phyloP scores from a whole-genome alignment of 2,888 invertebrate genomes.

The Frankliniella fusca region DNA sequence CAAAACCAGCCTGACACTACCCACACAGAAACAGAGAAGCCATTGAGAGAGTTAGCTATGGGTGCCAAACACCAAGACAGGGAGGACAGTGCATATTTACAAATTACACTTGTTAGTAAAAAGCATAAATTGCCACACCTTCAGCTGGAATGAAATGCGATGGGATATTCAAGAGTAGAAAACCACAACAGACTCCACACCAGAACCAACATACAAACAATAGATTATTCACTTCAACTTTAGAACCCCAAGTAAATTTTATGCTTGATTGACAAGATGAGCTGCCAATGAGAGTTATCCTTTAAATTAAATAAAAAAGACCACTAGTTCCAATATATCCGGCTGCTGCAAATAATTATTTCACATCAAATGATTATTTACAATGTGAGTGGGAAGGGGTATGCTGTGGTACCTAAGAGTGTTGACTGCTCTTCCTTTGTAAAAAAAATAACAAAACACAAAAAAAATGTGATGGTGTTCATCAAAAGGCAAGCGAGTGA shows the following conservation, averaged over 20 bases:
- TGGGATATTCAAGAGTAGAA: neutral
- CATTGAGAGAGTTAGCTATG: conserved; percentile 26
- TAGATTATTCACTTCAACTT: neutral
- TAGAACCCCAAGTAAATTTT: neutral
- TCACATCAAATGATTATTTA: neutral
- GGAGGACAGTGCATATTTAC: conserved; percentile 1
- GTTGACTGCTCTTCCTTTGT: neutral
- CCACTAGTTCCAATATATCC: neutral
- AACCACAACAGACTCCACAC: neutral
- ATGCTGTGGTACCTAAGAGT: neutral
- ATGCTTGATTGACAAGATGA: neutral
- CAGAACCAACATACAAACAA: neutral
- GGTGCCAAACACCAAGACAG: neutral
- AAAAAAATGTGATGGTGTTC: neutral
- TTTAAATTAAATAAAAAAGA: neutral
- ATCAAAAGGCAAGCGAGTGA: conserved; percentile 4
- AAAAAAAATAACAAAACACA: neutral
- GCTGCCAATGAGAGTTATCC: neutral
- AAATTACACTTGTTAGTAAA: conserved; percentile 15
- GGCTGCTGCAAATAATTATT: neutral
- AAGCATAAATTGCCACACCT: neutral
- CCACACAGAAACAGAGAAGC: conserved; percentile 32
- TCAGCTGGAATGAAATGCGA: neutral
- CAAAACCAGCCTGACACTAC: conserved; percentile 30
- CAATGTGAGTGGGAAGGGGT: neutral